Evolutionary conservation across 2,888 invertebrate species (phyloP).

Genomic region (Bembecia ichneumoniformis): DNA sequence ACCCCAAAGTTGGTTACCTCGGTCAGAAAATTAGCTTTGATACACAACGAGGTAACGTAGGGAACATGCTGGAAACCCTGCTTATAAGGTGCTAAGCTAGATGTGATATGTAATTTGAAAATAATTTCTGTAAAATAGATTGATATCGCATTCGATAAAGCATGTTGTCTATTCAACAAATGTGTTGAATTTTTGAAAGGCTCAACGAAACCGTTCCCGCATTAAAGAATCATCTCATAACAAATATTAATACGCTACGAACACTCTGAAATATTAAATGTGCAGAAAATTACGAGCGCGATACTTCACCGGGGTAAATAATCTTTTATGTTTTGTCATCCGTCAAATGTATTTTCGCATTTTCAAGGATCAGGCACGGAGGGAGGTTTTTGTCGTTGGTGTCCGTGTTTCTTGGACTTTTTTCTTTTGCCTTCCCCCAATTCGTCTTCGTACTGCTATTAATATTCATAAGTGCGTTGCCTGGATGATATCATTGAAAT

Average conservation of each 20-base stretch:
- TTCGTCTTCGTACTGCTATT: constrained; percentile 43
- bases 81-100: no score
- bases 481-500: constrained; percentile 32
- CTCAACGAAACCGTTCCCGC: background rate
- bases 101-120: no score
- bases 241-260: constrained; percentile 17
- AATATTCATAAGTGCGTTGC: constrained; percentile 70
- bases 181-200: no score
- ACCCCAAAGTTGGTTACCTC: no score
- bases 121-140: no score
- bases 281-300: constrained; percentile 46
- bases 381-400: constrained; percentile 48
- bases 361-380: constrained; percentile 13
- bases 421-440: constrained; percentile 27
- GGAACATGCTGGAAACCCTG: no score
- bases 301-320: constrained; percentile 24
- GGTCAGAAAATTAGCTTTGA: no score
- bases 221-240: constrained; percentile 1
- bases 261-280: constrained; percentile 61
- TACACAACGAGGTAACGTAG: no score
- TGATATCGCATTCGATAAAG: no score
- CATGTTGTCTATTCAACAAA: no score
- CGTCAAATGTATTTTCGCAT: constrained; percentile 60
- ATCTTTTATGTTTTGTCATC: constrained; percentile 61
- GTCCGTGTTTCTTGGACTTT: constrained; percentile 32